These are phyloP conservation scores for Scolopax bukidnonensis DNA, from an alignment of 2,797 vertebrate genomes.

Conservation along the genomic window DNA sequence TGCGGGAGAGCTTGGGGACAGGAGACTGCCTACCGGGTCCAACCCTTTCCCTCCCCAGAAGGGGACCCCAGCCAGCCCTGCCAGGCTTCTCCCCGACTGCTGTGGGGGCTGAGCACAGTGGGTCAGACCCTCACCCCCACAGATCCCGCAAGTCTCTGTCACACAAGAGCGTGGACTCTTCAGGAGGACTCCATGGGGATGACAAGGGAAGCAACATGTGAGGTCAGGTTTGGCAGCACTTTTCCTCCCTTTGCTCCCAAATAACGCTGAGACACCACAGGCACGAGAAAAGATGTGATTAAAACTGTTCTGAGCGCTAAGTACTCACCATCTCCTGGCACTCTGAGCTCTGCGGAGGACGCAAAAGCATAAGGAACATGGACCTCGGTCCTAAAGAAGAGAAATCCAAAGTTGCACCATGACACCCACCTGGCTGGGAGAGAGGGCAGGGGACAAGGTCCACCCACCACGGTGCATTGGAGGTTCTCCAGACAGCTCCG, in stretches of 20 bases:
- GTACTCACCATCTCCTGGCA: background rate
- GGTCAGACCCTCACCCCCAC: background rate
- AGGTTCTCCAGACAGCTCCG: background rate
- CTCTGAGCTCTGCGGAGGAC: background rate
- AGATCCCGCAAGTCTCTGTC: rapidly evolving
- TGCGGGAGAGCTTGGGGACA: background rate
- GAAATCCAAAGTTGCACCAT: background rate
- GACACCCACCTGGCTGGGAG: background rate
- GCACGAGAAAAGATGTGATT: background rate
- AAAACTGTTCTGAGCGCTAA: background rate
- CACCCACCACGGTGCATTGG: rapidly evolving
- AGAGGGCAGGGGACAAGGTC: background rate
- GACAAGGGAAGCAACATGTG: rapidly evolving
- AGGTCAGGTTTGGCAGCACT: background rate
- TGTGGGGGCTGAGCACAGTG: background rate
- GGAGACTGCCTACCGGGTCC: background rate
- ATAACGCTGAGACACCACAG: background rate
- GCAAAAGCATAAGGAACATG: rapidly evolving
- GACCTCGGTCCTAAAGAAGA: background rate
- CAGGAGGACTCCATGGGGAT: rapidly evolving
- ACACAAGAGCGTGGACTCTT: rapidly evolving
- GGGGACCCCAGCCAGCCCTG: no score
- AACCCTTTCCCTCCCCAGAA: background rate
- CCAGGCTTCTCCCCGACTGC: background rate
- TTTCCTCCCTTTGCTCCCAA: background rate